These are phyloP conservation scores for Tetramorium parvispinum DNA, from an alignment of 1,140 invertebrate genomes.

Conservation along the genomic window DNA sequence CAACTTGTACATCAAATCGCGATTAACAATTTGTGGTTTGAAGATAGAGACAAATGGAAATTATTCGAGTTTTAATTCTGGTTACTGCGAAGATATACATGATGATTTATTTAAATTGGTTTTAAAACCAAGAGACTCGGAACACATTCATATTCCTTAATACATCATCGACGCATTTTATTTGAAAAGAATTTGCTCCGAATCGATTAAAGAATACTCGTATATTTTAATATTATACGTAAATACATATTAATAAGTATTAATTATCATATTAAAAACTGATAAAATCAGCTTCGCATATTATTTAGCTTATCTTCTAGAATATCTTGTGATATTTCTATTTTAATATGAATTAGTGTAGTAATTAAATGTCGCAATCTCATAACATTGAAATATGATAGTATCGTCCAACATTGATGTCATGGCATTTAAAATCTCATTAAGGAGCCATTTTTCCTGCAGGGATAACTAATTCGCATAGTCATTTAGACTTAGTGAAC, in stretches of 20 bases:
- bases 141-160: neutral
- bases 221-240: neutral
- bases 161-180: neutral
- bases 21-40: conserved; percentile 5
- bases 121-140: neutral
- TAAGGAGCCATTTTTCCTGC: neutral
- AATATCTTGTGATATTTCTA: neutral
- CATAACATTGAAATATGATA: conserved; percentile 17
- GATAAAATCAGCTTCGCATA: neutral
- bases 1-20: conserved; percentile 26
- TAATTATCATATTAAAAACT: neutral
- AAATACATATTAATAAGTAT: neutral
- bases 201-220: neutral
- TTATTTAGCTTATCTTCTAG: neutral
- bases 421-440: conserved; percentile 40
- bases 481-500: conserved; percentile 1
- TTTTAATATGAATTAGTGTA: neutral
- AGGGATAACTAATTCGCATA: neutral
- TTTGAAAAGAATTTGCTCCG: neutral
- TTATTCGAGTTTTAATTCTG: conserved; percentile 17
- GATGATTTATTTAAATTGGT: neutral
- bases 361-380: conserved; percentile 33
- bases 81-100: neutral
- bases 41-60: conserved; percentile 4
- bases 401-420: neutral